Conservation (phyloP, 1,140 invertebrate species). For the Hormaphis cornu region DNA sequence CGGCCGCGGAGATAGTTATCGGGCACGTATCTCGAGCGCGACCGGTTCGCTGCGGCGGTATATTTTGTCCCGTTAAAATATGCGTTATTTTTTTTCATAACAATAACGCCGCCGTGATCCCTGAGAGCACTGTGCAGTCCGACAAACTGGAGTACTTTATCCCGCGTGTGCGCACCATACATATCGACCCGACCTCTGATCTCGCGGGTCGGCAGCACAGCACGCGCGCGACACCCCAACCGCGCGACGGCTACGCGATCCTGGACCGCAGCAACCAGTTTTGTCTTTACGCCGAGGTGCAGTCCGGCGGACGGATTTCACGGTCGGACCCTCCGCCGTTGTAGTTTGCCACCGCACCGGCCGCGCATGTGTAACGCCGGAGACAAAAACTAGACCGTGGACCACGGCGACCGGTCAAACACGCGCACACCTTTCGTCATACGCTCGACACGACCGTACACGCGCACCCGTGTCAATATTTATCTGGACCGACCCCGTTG, state of each 20-base stretch:
- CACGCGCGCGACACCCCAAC: not conserved
- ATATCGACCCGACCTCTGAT: constrained; percentile 6
- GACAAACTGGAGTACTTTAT: constrained; percentile 18
- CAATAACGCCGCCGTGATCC: too few relatives aligned
- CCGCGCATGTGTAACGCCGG: too few relatives aligned
- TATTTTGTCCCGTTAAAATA: not conserved
- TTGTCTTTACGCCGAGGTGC: not conserved
- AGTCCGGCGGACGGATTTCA: not conserved
- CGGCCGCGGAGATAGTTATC: constrained; percentile 11
- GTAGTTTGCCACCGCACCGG: too few relatives aligned
- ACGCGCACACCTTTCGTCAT: too few relatives aligned
- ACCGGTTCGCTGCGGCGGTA: not conserved
- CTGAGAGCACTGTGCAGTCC: too few relatives aligned
- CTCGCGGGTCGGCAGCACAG: not conserved
- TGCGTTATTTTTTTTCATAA: too few relatives aligned
- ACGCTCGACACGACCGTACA: too few relatives aligned
- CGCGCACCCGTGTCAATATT: too few relatives aligned
- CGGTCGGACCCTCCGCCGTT: not conserved
- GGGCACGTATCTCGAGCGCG: not conserved
- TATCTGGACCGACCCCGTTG: too few relatives aligned
- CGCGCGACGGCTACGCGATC: not conserved
- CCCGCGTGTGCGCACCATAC: too few relatives aligned
- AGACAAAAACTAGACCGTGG: too few relatives aligned
- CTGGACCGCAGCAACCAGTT: not conserved
- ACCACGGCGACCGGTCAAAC: too few relatives aligned